Percentiles rank a stretch among this genome's conserved stretches.
phyloP scores from a whole-genome alignment of 2,797 vertebrate genomes.

The Syncerus caffer region DNA sequence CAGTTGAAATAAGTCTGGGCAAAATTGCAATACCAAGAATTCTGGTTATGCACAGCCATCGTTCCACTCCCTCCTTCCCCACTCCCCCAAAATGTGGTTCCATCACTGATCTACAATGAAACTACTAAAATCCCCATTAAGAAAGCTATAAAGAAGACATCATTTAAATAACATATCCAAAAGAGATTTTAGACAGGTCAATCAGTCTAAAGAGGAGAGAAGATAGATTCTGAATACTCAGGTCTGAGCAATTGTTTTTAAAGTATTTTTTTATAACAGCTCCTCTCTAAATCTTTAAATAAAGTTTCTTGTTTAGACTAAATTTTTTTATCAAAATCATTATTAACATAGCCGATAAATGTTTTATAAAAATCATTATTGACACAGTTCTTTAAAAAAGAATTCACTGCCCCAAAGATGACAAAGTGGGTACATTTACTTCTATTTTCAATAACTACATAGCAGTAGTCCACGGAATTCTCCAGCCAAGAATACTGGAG shows the following conservation, averaged over 20 bases:
- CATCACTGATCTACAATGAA: background rate
- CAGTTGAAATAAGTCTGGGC: background rate
- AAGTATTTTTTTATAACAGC: background rate
- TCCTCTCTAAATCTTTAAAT: conserved; percentile 18
- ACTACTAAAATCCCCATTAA: background rate
- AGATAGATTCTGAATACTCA: background rate
- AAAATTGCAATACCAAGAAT: background rate
- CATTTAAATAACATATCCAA: background rate
- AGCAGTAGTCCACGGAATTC: background rate
- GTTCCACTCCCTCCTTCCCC: background rate
- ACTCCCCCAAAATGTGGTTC: background rate
- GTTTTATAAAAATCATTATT: background rate
- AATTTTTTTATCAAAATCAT: background rate
- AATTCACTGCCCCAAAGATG: background rate
- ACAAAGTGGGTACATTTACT: background rate
- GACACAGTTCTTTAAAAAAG: conserved; percentile 10
- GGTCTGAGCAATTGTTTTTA: background rate
- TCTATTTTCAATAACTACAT: background rate
- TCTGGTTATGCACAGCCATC: background rate
- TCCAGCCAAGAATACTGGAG: background rate
- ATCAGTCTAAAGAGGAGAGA: conserved; percentile 18
- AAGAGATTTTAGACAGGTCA: background rate
- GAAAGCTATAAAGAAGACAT: background rate
- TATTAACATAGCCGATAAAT: background rate
- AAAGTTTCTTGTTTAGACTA: conserved; percentile 2